phyloP scores from a whole-genome alignment of 2,113 vertebrate species.

The Tinamus guttatus region DNA sequence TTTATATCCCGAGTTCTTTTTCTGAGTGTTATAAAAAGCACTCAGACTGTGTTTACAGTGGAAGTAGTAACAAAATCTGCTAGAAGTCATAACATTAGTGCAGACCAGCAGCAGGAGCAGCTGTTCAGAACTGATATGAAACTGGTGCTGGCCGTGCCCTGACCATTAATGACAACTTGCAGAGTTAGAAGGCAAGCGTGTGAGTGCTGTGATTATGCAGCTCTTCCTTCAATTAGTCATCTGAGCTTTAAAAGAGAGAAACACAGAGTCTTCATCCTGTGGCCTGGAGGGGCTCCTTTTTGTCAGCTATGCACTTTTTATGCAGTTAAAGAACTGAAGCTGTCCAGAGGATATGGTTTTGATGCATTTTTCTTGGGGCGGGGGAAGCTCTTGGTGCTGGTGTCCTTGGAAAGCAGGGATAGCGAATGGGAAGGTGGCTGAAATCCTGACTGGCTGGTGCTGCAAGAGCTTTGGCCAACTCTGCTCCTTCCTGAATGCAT shows the following conservation, averaged over 20 bases:
- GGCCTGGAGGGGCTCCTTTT: slow-evolving; percentile 9
- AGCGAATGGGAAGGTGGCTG: background rate
- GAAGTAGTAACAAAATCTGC: background rate
- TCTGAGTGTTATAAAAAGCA: background rate
- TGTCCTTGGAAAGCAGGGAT: background rate
- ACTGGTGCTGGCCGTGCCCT: background rate
- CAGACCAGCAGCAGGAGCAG: background rate
- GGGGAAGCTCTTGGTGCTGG: background rate
- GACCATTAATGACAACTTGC: background rate
- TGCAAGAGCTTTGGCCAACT: background rate
- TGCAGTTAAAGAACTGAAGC: background rate
- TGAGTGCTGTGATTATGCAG: background rate
- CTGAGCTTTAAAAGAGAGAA: slow-evolving; percentile 13
- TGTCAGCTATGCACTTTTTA: background rate
- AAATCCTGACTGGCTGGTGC: background rate
- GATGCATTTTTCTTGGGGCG: background rate
- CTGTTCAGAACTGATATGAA: background rate
- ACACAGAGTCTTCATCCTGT: background rate
- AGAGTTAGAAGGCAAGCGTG: background rate
- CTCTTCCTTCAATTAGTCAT: background rate
- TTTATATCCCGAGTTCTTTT: background rate
- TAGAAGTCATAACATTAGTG: background rate
- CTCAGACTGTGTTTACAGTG: background rate
- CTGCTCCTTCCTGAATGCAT: background rate
- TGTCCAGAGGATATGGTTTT: background rate